These are phyloP conservation scores for Ciconia nigra DNA, from an alignment of 2,797 vertebrate species.

Conservation along the genomic window DNA sequence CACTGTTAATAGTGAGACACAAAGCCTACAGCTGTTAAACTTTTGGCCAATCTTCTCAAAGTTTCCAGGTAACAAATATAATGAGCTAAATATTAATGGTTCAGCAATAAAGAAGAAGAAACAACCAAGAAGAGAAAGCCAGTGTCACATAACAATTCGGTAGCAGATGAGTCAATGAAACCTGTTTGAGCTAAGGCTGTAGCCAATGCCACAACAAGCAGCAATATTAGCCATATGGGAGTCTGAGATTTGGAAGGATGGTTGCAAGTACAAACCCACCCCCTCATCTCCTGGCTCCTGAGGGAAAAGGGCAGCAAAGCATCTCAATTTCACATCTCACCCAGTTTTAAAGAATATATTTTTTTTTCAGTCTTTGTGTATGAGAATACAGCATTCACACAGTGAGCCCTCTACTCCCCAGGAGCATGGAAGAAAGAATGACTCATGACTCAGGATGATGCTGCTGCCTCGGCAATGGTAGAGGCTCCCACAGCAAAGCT, in stretches of 20 bases:
- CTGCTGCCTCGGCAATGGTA: not conserved
- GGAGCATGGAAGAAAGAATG: not conserved
- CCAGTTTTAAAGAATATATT: not conserved
- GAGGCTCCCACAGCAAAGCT: not conserved
- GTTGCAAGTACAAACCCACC: constrained; percentile 35
- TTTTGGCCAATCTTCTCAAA: not conserved
- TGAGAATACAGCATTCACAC: not conserved
- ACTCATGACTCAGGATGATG: not conserved
- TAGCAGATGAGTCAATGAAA: not conserved
- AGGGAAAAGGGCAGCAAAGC: constrained; percentile 33
- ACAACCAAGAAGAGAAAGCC: not conserved
- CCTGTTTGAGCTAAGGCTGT: constrained; percentile 1
- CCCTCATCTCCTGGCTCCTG: constrained; percentile 31
- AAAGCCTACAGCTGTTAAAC: not conserved
- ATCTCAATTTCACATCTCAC: not conserved
- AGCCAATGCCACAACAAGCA: constrained; percentile 9
- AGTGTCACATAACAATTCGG: not conserved
- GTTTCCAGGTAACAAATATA: not conserved
- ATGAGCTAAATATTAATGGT: not conserved
- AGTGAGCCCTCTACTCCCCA: not conserved
- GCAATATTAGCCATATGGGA: constrained; percentile 25
- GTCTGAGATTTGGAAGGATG: constrained; percentile 28
- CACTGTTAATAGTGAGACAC: not conserved
- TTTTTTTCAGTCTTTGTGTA: not conserved
- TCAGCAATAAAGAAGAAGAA: not conserved